phyloP scores from a whole-genome alignment of 2,113 vertebrate species.

The Sceloporus undulatus region DNA sequence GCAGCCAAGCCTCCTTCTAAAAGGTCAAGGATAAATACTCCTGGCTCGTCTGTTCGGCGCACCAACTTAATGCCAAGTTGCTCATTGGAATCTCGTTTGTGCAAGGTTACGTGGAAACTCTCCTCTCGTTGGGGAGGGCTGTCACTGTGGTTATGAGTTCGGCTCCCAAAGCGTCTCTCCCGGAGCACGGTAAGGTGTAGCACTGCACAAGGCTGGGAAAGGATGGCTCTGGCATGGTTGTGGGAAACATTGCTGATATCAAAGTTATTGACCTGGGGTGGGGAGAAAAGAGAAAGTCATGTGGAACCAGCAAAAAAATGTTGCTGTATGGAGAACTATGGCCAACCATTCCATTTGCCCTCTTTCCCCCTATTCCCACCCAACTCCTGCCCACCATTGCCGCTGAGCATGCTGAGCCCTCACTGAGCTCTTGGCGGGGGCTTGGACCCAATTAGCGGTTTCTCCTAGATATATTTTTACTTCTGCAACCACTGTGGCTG shows the following conservation, averaged over 20 bases:
- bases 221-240: constrained; percentile 89
- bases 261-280: constrained; percentile 90
- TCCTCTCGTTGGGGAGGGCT: constrained; percentile 80
- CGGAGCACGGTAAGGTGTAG: constrained; percentile 93
- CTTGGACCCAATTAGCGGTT: too few relatives aligned
- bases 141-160: constrained; percentile 75
- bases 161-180: constrained; percentile 89
- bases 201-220: constrained; percentile 90
- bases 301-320: not conserved
- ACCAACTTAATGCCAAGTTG: constrained; percentile 98
- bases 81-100: constrained; percentile 91
- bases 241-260: constrained; percentile 98
- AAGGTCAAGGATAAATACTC: constrained; percentile 95
- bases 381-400: too few relatives aligned
- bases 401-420: not conserved
- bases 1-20: constrained; percentile 95
- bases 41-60: constrained; percentile 92
- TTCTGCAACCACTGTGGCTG: not conserved
- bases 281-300: rapidly evolving
- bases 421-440: not conserved
- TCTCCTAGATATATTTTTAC: not conserved
- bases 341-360: too few relatives aligned
- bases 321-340: not conserved
- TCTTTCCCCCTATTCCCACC: too few relatives aligned
- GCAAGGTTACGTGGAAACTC: constrained; percentile 90